A percentile compares a stretch with the other conserved stretches of the same genome.
Conservation (phyloP, 2,797 vertebrate species). For the Scleropages formosus region DNA sequence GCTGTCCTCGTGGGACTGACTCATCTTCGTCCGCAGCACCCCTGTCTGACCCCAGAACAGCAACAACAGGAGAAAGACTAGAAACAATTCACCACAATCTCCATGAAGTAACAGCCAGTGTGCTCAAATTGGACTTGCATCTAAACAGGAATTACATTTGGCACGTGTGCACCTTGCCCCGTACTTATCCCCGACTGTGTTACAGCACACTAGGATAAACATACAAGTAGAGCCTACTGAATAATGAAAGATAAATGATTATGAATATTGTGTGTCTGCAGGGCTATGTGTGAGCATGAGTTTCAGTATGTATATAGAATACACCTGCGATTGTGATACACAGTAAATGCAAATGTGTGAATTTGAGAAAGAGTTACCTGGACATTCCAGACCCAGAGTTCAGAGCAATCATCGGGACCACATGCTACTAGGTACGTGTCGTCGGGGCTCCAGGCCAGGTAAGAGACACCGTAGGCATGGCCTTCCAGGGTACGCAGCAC, state of each 20-base stretch:
- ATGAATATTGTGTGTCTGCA: too few species aligned
- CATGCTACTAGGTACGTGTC: slow-evolving; percentile 92
- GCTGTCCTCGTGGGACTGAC: slow-evolving; percentile 96
- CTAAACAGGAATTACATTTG: too few species aligned
- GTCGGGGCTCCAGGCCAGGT: slow-evolving; percentile 95
- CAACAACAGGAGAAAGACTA: slow-evolving; percentile 1
- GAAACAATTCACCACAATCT: not conserved
- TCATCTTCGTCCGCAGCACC: slow-evolving; percentile 95
- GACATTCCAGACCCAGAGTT: slow-evolving; percentile 97
- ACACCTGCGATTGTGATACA: too few species aligned
- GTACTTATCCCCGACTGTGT: not conserved
- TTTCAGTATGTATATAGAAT: not conserved
- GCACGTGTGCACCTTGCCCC: not conserved
- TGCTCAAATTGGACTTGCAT: too few species aligned
- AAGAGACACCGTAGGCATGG: slow-evolving; percentile 93
- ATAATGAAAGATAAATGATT: too few species aligned
- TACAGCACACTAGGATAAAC: too few species aligned
- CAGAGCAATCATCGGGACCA: slow-evolving; percentile 95
- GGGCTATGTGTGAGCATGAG: too few species aligned
- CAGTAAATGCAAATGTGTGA: too few species aligned
- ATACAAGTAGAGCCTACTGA: too few species aligned
- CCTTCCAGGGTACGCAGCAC: slow-evolving; percentile 92
- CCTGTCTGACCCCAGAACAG: slow-evolving; percentile 72
- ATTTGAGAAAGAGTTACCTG: slow-evolving; percentile 67
- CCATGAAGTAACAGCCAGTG: not conserved